Percentiles rank a stretch among this genome's conserved stretches.
Conservation (phyloP, 1,140 invertebrate species). For the Cyclargus thomasi region DNA sequence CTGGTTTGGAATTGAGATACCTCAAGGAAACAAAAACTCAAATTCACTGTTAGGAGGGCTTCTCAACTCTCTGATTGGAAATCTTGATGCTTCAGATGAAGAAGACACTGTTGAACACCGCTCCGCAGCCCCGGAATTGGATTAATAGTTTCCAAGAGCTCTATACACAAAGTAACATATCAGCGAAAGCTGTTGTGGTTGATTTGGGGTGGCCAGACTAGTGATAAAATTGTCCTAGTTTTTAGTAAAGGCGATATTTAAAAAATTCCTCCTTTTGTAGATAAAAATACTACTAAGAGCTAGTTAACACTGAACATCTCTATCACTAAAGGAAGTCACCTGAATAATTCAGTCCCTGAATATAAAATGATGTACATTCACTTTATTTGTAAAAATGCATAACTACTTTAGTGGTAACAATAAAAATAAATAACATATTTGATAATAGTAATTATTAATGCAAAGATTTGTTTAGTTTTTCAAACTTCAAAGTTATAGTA, state of each 20-base stretch:
- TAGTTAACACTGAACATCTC: neutral
- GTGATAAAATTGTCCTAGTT: neutral
- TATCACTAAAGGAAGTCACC: neutral
- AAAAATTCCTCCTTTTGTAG: neutral
- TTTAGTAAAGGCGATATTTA: neutral
- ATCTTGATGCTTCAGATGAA: slow-evolving; percentile 62
- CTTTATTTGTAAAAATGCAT: neutral
- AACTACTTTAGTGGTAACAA: neutral
- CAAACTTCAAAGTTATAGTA: neutral
- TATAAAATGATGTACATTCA: neutral
- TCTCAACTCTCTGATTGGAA: slow-evolving; percentile 61
- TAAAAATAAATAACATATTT: neutral
- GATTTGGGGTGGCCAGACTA: neutral
- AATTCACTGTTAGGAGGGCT: slow-evolving; percentile 58
- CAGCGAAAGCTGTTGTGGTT: slow-evolving; percentile 12
- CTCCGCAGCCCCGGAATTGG: slow-evolving; percentile 52
- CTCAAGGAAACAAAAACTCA: slow-evolving; percentile 40
- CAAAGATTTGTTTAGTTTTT: neutral
- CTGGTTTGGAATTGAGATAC: slow-evolving; percentile 65
- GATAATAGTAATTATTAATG: neutral
- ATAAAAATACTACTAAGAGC: neutral
- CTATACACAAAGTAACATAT: slow-evolving; percentile 14
- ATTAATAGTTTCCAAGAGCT: slow-evolving; percentile 35
- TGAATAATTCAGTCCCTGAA: neutral
- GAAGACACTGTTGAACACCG: slow-evolving; percentile 40